A percentile compares a stretch with the other conserved stretches of the same genome.
Evolutionary conservation across 2,113 vertebrate species (phyloP).

Genomic region (Seriola aureovittata): DNA sequence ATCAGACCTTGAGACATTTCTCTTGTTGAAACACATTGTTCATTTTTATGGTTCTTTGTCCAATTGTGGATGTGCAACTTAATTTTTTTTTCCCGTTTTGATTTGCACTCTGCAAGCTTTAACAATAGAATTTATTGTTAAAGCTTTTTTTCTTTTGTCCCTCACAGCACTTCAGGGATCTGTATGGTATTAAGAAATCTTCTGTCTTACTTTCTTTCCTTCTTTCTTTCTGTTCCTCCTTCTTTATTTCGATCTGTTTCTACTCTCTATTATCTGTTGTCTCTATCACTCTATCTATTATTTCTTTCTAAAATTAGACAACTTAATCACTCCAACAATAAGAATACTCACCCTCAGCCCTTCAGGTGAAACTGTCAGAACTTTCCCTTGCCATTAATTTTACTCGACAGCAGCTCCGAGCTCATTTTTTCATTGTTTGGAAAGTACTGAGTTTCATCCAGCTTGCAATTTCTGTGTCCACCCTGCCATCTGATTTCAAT

Average conservation of each 20-base stretch:
- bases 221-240: constrained; percentile 5
- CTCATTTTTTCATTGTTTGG: constrained; percentile 65
- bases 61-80: not conserved
- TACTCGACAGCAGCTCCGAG: constrained; percentile 32
- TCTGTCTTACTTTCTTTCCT: not conserved
- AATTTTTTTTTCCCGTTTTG: not conserved
- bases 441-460: constrained; percentile 72
- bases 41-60: not conserved
- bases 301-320: constrained; percentile 11
- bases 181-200: constrained; percentile 8
- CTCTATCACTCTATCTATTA: not conserved
- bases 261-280: not conserved
- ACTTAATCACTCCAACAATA: constrained; percentile 44
- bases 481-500: constrained; percentile 70
- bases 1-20: not conserved
- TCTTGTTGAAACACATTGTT: constrained; percentile 2
- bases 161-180: not conserved
- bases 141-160: not conserved
- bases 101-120: not conserved
- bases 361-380: constrained; percentile 51
- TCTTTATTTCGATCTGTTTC: constrained; percentile 17
- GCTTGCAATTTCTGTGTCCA: constrained; percentile 70
- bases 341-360: constrained; percentile 23
- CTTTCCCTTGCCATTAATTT: constrained; percentile 41
- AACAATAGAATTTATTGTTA: constrained; percentile 39